Evolutionary conservation across 2,888 invertebrate genomes (phyloP).

Genomic region (Ophion slaviceki): DNA sequence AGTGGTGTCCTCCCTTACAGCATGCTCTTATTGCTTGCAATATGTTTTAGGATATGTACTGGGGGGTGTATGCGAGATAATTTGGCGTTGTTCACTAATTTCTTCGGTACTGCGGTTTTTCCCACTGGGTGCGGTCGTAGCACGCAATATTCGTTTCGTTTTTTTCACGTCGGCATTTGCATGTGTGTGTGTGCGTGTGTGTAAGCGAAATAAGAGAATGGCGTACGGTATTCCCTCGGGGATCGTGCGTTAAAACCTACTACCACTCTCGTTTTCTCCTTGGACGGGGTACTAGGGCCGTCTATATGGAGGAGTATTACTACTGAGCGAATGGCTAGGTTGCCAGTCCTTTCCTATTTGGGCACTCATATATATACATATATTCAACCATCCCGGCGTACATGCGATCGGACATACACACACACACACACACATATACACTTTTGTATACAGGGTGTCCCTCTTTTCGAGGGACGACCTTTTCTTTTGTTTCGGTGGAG

Average conservation of each 20-base stretch:
- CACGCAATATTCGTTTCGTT: slow-evolving; percentile 54
- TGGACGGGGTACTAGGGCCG: slow-evolving; percentile 24
- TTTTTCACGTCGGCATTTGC: slow-evolving; percentile 8
- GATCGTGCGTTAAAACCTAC: slow-evolving; percentile 65
- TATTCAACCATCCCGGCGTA: not conserved
- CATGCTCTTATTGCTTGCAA: not conserved
- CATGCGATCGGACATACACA: too few relatives aligned
- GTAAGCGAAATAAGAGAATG: slow-evolving; percentile 42
- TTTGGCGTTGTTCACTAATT: slow-evolving; percentile 58
- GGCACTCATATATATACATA: slow-evolving; percentile 22
- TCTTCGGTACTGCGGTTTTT: slow-evolving; percentile 44
- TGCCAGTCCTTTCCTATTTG: slow-evolving; percentile 51
- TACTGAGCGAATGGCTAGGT: slow-evolving; percentile 51
- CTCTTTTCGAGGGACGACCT: too few relatives aligned
- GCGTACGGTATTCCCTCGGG: slow-evolving; percentile 60
- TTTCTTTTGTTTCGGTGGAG: too few relatives aligned
- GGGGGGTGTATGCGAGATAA: slow-evolving; percentile 20
- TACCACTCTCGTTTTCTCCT: slow-evolving; percentile 64
- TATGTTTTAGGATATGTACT: too few relatives aligned
- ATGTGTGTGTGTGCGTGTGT: not conserved
- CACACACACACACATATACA: not conserved
- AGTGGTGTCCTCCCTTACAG: too few relatives aligned
- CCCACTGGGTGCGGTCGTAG: slow-evolving; percentile 55
- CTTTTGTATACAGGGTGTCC: not conserved
- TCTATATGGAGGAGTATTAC: slow-evolving; percentile 32